These are phyloP conservation scores for Ctenopoma kingsleyae DNA, from an alignment of 2,797 vertebrate species.

Conservation along the genomic window DNA sequence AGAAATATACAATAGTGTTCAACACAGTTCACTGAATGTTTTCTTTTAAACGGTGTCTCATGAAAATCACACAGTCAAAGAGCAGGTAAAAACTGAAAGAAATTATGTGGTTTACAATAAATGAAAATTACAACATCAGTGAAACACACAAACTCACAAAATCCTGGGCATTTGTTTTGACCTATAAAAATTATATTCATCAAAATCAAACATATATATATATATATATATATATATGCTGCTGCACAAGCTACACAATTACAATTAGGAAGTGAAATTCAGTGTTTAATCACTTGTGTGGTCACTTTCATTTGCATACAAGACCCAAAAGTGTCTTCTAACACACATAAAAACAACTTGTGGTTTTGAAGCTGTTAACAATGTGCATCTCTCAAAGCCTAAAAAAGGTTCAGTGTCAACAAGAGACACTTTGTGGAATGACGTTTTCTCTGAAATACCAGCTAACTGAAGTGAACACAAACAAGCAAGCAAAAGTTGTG, in stretches of 20 bases:
- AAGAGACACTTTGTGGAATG: neutral
- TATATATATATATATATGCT: too few relatives aligned
- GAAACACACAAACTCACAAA: neutral
- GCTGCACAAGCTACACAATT: neutral
- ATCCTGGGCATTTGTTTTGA: too few relatives aligned
- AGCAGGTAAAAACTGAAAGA: neutral
- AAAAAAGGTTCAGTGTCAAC: neutral
- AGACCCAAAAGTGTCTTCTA: neutral
- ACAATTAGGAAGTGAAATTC: conserved; percentile 4
- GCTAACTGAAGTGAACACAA: neutral
- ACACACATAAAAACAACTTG: neutral
- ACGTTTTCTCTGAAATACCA: conserved; percentile 1
- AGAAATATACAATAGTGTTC: too few relatives aligned
- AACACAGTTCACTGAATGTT: too few relatives aligned
- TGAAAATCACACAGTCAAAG: neutral
- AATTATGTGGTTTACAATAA: neutral
- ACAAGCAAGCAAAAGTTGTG: neutral
- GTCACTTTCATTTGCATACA: conserved; percentile 2
- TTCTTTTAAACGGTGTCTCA: too few relatives aligned
- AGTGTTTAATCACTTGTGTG: neutral
- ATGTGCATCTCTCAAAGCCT: neutral
- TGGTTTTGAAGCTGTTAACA: conserved; percentile 10
- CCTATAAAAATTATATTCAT: too few relatives aligned
- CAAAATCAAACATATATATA: neutral
- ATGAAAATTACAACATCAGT: neutral